phyloP scores from a whole-genome alignment of 2,113 vertebrate genomes.

The Halichoeres trimaculatus region DNA sequence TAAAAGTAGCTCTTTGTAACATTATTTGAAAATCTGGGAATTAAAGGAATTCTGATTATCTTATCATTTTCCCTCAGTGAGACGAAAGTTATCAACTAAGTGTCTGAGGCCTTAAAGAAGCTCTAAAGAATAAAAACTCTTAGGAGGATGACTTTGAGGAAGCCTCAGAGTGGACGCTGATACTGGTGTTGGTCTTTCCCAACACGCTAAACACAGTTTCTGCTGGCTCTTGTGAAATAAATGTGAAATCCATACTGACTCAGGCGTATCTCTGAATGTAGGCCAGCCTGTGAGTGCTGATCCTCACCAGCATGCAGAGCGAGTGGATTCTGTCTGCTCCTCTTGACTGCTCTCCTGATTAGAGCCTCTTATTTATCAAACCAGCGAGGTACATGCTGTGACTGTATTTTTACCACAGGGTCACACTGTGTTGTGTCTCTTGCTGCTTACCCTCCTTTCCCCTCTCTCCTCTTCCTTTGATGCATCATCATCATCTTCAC shows the following conservation, averaged over 20 bases:
- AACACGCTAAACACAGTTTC: no score
- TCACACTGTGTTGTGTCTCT: conserved; percentile 42
- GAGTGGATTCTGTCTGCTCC: conserved; percentile 17
- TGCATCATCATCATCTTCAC: conserved; percentile 1
- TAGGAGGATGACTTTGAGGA: no score
- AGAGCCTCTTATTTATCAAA: conserved; percentile 24
- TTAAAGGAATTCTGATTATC: no score
- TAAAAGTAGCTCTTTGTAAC: no score
- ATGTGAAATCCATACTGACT: neutral
- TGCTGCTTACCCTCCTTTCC: neutral
- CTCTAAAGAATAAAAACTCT: no score
- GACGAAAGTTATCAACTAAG: no score
- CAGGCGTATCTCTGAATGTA: neutral
- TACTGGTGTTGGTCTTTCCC: no score
- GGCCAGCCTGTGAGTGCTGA: neutral
- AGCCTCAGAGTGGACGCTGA: no score
- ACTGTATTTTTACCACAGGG: conserved; percentile 24
- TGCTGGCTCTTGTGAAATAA: no score
- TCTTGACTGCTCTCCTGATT: conserved; percentile 17
- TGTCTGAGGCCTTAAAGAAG: no score
- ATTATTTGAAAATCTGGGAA: no score
- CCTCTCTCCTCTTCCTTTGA: neutral
- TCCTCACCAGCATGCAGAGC: neutral
- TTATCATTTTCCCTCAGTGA: no score
- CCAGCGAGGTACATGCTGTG: conserved; percentile 14